Evolutionary conservation across 1,140 invertebrate genomes (phyloP).

Genomic region (Pteromalus puparum): DNA sequence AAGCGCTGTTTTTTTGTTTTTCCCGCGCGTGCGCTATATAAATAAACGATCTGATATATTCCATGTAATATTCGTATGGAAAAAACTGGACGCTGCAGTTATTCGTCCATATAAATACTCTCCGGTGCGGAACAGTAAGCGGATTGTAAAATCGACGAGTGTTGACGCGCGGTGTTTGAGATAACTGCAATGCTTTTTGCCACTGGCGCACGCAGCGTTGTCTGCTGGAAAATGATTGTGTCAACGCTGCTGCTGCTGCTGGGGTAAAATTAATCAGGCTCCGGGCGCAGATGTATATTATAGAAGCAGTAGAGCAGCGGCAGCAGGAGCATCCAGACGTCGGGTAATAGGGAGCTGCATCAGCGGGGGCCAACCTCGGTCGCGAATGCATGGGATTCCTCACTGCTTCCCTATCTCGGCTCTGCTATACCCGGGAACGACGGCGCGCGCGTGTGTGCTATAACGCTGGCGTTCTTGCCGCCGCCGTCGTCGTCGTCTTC

Average conservation of each 20-base stretch:
- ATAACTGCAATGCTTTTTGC: no score
- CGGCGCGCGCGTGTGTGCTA: neutral
- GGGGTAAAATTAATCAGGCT: neutral
- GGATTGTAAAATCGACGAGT: no score
- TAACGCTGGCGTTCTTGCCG: neutral
- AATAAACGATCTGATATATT: constrained; percentile 25
- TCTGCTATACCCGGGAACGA: neutral
- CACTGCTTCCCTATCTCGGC: neutral
- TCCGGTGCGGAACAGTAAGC: no score
- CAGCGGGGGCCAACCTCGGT: neutral
- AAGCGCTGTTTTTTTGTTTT: neutral
- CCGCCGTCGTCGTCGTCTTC: neutral
- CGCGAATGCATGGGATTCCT: constrained; percentile 4
- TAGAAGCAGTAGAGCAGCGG: no score
- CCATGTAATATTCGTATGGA: no score
- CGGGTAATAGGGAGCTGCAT: neutral
- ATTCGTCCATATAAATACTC: no score
- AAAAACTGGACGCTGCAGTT: no score
- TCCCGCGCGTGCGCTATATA: neutral
- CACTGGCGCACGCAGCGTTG: no score
- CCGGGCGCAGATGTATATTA: neutral
- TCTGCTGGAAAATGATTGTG: neutral
- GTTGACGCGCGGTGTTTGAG: no score
- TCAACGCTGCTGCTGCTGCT: neutral
- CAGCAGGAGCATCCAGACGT: neutral